Conservation (phyloP, 2,797 vertebrate genomes). For the Etheostoma perlongum region DNA sequence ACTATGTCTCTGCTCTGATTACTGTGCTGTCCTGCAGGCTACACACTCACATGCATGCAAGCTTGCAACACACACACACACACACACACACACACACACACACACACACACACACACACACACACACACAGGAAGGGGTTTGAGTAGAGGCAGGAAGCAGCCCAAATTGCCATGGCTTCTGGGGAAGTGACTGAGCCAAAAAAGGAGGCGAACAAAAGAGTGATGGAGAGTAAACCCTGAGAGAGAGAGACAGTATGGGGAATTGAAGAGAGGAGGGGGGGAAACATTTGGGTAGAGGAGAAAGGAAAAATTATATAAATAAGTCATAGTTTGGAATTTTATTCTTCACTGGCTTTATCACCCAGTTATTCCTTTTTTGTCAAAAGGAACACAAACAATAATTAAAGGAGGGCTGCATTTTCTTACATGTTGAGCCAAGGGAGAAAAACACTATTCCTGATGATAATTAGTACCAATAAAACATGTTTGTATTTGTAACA, state of each 20-base stretch:
- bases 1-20: conserved; percentile 61
- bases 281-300: neutral
- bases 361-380: conserved; percentile 1
- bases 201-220: conserved; percentile 51
- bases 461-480: neutral
- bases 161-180: conserved; percentile 51
- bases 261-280: neutral
- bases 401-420: neutral
- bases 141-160: conserved; percentile 38
- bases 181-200: conserved; percentile 48
- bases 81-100: neutral
- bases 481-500: no score
- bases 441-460: neutral
- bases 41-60: conserved; percentile 20
- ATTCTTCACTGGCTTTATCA: conserved; percentile 17
- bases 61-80: no score
- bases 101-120: no score
- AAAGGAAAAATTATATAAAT: neutral
- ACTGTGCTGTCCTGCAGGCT: conserved; percentile 46
- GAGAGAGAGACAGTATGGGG: conserved; percentile 11
- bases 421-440: neutral
- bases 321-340: conserved; percentile 12
- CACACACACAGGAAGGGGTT: conserved; percentile 22
- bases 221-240: conserved; percentile 47
- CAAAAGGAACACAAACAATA: neutral